Evolutionary conservation across 2,797 vertebrate species (phyloP), one percentile per base, ranked within the genome.

Genomic region (Danio aesculapii): DNA sequence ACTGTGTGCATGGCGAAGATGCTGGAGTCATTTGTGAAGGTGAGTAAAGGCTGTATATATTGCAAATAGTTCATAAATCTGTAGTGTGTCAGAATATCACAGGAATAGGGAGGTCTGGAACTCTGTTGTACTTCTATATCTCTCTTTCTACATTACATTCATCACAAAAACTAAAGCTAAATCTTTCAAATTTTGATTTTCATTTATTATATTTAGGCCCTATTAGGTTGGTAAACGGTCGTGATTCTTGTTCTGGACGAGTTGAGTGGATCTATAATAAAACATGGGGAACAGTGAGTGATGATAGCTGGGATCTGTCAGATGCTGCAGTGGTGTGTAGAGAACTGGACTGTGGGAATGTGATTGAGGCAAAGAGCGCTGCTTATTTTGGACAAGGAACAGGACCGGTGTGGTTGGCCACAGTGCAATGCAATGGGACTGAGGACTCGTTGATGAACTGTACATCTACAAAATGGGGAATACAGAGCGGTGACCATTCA

Each of bases 331-430:
- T 83, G 47, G 52, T 79, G 52, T 83, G 81, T 52, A 44, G 69
- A 83, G 89, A 91, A 6, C 49, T 92, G 0, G 17, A 49, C 75
- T 93, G 92, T 3, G 86, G 90, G 67, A 21, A 44, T 17, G 87
- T 85, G 6, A 0, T 90, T 0, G 79, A 82, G 82, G 87, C 84
- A 13, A 80, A 39, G 6, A 8, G 62, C 19, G 83, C 0, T 11
- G 58, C 73, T 8, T 8, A 72, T 58, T 84, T 81, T 47, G 83
- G 79, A 7, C 17, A 11, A 57, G 74, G 79, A 3, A 8, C 8
- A 3, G 66, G 72, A 44, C 12, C 9, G 5, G 17, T 84, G 16
- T 84, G 58, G 79, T 21, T 81, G 8, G 47, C 50, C 16, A 3
- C 41, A 30, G 61, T 50, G n/a, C 39, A 16, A 1, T 81, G 79